Evolutionary conservation across 1,140 invertebrate genomes (phyloP).

Genomic region (Sitobion miscanthi): DNA sequence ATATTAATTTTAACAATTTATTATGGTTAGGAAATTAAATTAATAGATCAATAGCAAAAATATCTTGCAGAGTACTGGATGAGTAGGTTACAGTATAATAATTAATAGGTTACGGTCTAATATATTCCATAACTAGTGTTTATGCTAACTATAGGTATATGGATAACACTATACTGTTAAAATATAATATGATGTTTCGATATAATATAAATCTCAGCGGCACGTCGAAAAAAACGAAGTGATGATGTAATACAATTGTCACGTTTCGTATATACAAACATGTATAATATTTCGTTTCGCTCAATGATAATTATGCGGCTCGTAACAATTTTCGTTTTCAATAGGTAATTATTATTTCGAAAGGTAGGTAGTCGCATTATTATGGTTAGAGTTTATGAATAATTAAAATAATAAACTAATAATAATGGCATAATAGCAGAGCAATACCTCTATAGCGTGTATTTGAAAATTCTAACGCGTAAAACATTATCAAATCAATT

Average conservation of each 20-base stretch:
- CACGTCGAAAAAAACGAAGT: neutral
- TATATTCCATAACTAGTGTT: no score
- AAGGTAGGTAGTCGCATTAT: neutral
- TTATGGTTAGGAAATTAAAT: neutral
- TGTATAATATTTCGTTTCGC: constrained; percentile 12
- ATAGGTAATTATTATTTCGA: constrained; percentile 40
- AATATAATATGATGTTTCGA: neutral
- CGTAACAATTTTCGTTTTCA: constrained; percentile 28
- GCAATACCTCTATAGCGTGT: neutral
- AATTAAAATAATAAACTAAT: constrained; percentile 27
- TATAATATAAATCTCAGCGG: neutral
- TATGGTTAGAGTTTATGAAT: constrained; percentile 10
- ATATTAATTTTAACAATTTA: neutral
- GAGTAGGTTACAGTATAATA: no score
- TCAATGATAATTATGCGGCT: neutral
- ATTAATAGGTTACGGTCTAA: no score
- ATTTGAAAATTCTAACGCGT: neutral
- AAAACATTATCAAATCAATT: constrained; percentile 35
- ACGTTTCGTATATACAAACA: neutral
- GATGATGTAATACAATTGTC: neutral
- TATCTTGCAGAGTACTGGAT: no score
- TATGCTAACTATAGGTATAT: neutral
- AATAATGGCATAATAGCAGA: neutral
- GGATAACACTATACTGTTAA: neutral
- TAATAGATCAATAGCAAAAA: neutral